Percentiles rank a stretch among this genome's conserved stretches.
Conservation (phyloP, 2,888 invertebrate genomes). For the Xestia ashworthii region DNA sequence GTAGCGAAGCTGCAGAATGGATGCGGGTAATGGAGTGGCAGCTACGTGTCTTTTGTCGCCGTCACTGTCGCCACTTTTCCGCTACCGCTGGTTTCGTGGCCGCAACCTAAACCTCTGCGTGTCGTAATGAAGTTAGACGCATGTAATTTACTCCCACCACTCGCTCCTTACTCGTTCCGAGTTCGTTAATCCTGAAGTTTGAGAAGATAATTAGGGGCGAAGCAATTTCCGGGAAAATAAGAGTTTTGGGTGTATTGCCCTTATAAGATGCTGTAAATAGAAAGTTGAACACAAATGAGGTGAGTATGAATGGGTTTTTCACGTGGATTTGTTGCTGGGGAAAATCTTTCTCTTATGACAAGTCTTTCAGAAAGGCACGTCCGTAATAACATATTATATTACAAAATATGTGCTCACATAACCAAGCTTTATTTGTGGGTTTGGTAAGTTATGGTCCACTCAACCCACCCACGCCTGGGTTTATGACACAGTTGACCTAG, state of each 20-base stretch:
- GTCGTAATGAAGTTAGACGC: conserved; percentile 75
- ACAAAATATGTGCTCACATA: neutral
- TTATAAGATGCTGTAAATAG: conserved; percentile 32
- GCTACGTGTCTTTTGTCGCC: neutral
- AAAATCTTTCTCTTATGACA: neutral
- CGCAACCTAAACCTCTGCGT: conserved; percentile 55
- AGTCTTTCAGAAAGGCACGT: neutral
- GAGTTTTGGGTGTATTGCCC: conserved; percentile 32
- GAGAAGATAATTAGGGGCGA: conserved; percentile 78
- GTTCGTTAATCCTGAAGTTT: conserved; percentile 78
- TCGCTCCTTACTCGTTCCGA: conserved; percentile 62
- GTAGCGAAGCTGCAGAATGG: neutral
- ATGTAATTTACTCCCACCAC: conserved; percentile 72
- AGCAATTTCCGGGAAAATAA: conserved; percentile 71
- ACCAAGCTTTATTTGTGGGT: neutral
- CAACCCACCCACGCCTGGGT: neutral
- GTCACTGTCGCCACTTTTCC: neutral
- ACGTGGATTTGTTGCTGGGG: neutral
- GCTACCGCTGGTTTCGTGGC: neutral
- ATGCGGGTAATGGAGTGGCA: neutral
- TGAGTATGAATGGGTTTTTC: conserved; percentile 5
- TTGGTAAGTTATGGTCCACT: neutral
- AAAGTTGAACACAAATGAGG: conserved; percentile 32
- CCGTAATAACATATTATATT: neutral
- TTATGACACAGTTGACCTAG: neutral